A percentile compares a stretch with the other conserved stretches of the same genome.
These are phyloP conservation scores for Odontomyia ornata DNA, from an alignment of 2,888 invertebrate genomes.

Conservation along the genomic window DNA sequence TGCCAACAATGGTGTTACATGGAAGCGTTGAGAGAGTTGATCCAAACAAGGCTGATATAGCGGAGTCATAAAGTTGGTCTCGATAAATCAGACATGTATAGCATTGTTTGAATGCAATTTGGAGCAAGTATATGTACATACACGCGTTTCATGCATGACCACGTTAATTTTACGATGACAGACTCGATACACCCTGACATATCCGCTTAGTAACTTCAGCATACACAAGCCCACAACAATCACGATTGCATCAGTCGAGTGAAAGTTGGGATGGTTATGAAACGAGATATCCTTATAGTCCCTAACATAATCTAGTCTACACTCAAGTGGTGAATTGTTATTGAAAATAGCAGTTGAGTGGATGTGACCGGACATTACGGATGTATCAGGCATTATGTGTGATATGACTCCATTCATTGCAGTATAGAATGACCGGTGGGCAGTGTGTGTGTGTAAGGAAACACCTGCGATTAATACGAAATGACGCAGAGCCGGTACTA, in stretches of 20 bases:
- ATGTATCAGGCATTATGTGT: neutral
- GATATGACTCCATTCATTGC: neutral
- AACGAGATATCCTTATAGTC: neutral
- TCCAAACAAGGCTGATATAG: neutral
- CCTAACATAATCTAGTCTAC: neutral
- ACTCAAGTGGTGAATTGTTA: neutral
- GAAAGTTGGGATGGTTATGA: neutral
- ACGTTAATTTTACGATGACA: neutral
- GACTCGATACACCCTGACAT: neutral
- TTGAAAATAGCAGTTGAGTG: neutral
- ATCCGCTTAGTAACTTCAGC: neutral
- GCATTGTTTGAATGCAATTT: neutral
- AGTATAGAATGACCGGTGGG: neutral
- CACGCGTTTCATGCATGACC: neutral
- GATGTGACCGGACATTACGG: neutral
- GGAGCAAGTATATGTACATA: neutral
- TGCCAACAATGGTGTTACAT: neutral
- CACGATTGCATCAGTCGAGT: neutral
- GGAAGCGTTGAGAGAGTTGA: neutral
- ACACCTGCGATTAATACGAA: neutral
- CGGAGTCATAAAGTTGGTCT: neutral
- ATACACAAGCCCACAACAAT: neutral
- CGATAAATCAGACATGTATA: neutral
- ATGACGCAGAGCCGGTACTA: neutral
- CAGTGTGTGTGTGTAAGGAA: neutral